phyloP scores from a whole-genome alignment of 2,797 vertebrate genomes.

The Chiropotes sagulatus region DNA sequence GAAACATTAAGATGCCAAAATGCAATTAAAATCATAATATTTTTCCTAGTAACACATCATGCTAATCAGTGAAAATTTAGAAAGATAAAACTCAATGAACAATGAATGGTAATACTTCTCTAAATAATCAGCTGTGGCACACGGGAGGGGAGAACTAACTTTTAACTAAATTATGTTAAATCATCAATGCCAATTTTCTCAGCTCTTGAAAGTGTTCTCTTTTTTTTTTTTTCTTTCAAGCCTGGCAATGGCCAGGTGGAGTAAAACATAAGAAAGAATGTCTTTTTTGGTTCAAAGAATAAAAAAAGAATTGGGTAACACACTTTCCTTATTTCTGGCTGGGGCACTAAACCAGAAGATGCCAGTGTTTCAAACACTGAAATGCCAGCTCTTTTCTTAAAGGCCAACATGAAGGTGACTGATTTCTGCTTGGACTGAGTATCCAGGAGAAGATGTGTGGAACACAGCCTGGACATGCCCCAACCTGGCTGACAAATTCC shows the following conservation, averaged over 20 bases:
- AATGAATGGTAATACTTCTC: slow-evolving; percentile 61
- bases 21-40: slow-evolving; percentile 79
- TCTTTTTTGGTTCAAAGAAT: background rate
- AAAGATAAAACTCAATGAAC: slow-evolving; percentile 63
- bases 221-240: background rate
- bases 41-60: slow-evolving; percentile 71
- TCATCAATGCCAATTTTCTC: slow-evolving; percentile 2
- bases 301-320: background rate
- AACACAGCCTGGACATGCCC: background rate
- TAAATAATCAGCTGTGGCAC: background rate
- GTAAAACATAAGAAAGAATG: background rate
- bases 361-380: background rate
- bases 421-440: background rate
- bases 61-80: slow-evolving; percentile 65
- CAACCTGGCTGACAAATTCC: background rate
- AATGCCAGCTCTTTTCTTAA: background rate
- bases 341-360: background rate
- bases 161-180: slow-evolving; percentile 61
- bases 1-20: slow-evolving; percentile 75
- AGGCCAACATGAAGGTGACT: background rate
- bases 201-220: background rate
- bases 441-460: background rate
- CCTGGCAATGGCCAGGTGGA: background rate
- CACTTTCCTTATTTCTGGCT: background rate
- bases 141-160: background rate